Evolutionary conservation across 2,113 vertebrate genomes (phyloP).

Genomic region (Cottus gobio): DNA sequence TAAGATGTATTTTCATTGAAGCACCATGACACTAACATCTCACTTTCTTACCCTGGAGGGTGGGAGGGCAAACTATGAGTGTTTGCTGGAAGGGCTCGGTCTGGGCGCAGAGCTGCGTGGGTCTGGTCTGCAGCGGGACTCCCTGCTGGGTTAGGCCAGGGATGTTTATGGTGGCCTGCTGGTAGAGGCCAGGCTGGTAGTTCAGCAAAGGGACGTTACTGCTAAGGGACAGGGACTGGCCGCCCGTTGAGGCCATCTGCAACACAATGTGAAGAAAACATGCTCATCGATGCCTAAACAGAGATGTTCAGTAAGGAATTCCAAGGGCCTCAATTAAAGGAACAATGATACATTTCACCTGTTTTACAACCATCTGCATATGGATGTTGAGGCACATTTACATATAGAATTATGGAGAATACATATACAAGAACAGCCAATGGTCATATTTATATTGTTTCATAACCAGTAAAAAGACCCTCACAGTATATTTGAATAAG

Average conservation of each 20-base stretch:
- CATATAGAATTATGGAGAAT: background rate
- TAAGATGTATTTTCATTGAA: background rate
- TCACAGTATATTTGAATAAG: background rate
- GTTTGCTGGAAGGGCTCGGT: conserved; percentile 97
- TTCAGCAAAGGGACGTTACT: conserved; percentile 94
- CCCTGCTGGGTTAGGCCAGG: conserved; percentile 93
- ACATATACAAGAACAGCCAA: no score
- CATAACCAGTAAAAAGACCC: background rate
- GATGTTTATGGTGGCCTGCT: conserved; percentile 94
- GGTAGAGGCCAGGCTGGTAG: conserved; percentile 96
- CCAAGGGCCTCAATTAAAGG: background rate
- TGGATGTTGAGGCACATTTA: background rate
- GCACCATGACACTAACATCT: background rate
- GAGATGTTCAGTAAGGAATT: background rate
- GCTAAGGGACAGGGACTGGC: conserved; percentile 93
- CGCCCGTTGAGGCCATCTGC: conserved; percentile 88
- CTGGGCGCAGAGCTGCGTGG: conserved; percentile 94
- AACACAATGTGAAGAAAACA: conserved; percentile 3
- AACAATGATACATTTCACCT: background rate
- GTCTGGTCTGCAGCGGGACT: conserved; percentile 92
- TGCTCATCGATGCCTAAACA: background rate
- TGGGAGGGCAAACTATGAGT: conserved; percentile 96
- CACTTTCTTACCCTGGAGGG: conserved; percentile 91
- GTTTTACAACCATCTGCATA: background rate
- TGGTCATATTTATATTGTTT: background rate